A percentile compares a stretch with the other conserved stretches of the same genome.
Conservation (phyloP, 2,797 vertebrate species). For the Ibycter americanus region DNA sequence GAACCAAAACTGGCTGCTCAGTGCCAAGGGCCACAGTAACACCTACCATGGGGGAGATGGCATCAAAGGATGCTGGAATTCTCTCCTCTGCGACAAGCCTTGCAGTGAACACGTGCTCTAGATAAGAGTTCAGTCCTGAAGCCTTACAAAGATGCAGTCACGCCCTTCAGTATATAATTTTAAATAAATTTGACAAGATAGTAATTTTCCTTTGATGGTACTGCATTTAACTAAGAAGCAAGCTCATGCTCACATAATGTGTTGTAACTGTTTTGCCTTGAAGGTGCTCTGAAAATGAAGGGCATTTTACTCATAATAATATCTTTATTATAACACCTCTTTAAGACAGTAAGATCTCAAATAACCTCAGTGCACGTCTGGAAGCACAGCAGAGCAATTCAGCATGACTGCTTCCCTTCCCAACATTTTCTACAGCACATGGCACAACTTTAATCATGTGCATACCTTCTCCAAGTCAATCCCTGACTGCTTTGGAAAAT, state of each 20-base stretch:
- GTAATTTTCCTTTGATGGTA: constrained; percentile 47
- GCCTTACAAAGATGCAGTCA: not conserved
- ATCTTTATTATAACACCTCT: constrained; percentile 9
- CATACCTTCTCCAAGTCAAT: not conserved
- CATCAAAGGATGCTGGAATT: not conserved
- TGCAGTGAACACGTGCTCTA: not conserved
- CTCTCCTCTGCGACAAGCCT: not conserved
- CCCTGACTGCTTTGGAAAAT: not conserved
- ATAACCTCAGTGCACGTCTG: not conserved
- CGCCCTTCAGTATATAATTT: not conserved
- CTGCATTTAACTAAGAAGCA: constrained; percentile 24
- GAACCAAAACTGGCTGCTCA: not conserved
- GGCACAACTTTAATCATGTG: not conserved
- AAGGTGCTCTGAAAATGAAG: constrained; percentile 18
- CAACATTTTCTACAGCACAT: not conserved
- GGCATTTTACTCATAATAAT: not conserved
- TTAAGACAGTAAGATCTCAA: not conserved
- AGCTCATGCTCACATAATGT: constrained; percentile 5
- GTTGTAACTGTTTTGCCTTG: constrained; percentile 1
- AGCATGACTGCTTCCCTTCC: not conserved
- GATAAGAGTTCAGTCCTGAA: not conserved
- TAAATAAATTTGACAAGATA: constrained; percentile 43
- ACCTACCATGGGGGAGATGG: not conserved
- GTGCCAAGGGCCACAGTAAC: not conserved
- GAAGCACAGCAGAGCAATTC: not conserved